Percentiles rank a stretch among this genome's conserved stretches.
phyloP scores from a whole-genome alignment of 2,888 invertebrate species.

The Catocala fraxini region DNA sequence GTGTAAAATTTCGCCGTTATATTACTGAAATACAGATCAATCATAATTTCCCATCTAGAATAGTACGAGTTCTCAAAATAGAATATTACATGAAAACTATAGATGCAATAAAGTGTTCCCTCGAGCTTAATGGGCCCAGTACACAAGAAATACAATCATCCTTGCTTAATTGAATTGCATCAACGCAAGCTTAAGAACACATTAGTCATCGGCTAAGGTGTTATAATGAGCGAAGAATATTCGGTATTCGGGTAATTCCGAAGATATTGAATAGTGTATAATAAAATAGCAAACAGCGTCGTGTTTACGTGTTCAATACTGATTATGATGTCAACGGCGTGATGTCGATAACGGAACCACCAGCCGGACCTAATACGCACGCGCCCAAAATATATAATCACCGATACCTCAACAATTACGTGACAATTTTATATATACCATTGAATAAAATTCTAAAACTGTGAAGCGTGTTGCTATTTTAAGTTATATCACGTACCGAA shows the following conservation, averaged over 20 bases:
- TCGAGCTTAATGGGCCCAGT: slow-evolving; percentile 45
- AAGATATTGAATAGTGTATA: slow-evolving; percentile 34
- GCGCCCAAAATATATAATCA: slow-evolving; percentile 58
- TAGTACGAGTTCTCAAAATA: slow-evolving; percentile 17
- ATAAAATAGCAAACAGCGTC: slow-evolving; percentile 35
- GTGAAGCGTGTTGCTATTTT: slow-evolving; percentile 43
- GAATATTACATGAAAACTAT: slow-evolving; percentile 25
- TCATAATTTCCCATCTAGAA: not conserved
- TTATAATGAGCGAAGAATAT: slow-evolving; percentile 46
- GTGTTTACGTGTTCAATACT: slow-evolving; percentile 38
- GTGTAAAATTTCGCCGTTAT: not conserved
- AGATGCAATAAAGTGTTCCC: slow-evolving; percentile 38
- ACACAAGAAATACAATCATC: slow-evolving; percentile 60
- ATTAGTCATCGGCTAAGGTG: slow-evolving; percentile 57
- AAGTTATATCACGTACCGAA: slow-evolving; percentile 62
- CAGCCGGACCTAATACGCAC: slow-evolving; percentile 60
- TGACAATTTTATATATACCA: slow-evolving; percentile 59
- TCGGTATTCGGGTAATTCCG: slow-evolving; percentile 56
- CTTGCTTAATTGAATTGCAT: slow-evolving; percentile 64
- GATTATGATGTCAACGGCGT: slow-evolving; percentile 42
- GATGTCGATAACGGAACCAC: slow-evolving; percentile 60
- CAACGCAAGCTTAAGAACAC: slow-evolving; percentile 42
- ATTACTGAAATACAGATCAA: not conserved
- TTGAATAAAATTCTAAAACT: slow-evolving; percentile 50
- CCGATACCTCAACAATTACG: slow-evolving; percentile 57